These are phyloP conservation scores for Eupsilia transversa DNA, from an alignment of 2,888 invertebrate genomes.

Conservation along the genomic window DNA sequence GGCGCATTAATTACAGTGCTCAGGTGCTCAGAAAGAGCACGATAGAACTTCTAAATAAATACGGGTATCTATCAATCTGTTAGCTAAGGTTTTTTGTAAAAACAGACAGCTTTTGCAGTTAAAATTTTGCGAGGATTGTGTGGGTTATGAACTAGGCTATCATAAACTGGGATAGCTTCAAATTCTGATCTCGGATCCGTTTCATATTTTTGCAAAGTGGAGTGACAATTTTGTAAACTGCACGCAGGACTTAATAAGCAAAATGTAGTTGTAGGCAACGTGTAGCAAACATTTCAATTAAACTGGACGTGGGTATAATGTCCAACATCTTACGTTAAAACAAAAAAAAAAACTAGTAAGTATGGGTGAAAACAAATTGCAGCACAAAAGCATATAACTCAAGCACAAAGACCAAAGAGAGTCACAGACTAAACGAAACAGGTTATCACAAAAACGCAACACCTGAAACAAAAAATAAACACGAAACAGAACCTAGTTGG, in stretches of 20 bases:
- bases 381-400: slow-evolving; percentile 22
- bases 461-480: slow-evolving; percentile 35
- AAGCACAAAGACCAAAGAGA: slow-evolving; percentile 35
- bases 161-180: not conserved
- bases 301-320: not conserved
- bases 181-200: no score
- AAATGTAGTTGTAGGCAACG: not conserved
- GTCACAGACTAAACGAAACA: slow-evolving; percentile 22
- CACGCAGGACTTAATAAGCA: not conserved
- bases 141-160: not conserved
- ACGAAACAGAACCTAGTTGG: slow-evolving; percentile 27
- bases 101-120: not conserved
- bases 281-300: not conserved
- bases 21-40: slow-evolving; percentile 69
- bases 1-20: slow-evolving; percentile 73
- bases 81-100: slow-evolving; percentile 7
- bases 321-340: not conserved
- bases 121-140: not conserved
- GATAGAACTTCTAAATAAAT: slow-evolving; percentile 67
- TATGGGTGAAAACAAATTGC: slow-evolving; percentile 21
- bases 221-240: not conserved
- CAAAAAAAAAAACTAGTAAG: not conserved
- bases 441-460: slow-evolving; percentile 50
- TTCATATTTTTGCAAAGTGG: not conserved
- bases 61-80: slow-evolving; percentile 60